Evolutionary conservation across 2,113 vertebrate species (phyloP).

Genomic region (Nyctereutes procyonoides): DNA sequence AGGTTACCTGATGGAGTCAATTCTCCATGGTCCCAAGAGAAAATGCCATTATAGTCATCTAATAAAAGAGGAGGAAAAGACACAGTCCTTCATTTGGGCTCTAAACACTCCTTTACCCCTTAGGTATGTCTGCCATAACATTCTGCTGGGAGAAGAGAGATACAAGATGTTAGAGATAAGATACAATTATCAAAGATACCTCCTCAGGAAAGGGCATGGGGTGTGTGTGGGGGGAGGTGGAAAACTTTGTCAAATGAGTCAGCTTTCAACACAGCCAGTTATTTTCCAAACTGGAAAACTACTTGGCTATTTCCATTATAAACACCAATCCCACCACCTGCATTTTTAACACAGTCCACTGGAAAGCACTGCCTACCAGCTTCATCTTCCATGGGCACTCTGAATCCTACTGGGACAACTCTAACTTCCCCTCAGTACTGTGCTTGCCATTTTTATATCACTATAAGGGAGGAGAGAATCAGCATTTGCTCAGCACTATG

Average conservation of each 20-base stretch:
- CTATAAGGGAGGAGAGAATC: not conserved
- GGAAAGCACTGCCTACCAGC: not conserved
- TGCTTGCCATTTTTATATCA: not conserved
- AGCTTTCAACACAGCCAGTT: constrained; percentile 52
- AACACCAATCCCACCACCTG: constrained; percentile 45
- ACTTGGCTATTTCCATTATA: constrained; percentile 48
- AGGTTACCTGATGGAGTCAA: not conserved
- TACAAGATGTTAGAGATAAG: constrained; percentile 2
- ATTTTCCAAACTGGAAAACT: constrained; percentile 72
- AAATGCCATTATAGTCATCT: not conserved
- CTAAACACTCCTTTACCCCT: not conserved
- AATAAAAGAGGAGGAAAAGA: not conserved
- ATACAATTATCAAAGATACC: not conserved
- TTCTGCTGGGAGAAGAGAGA: not conserved
- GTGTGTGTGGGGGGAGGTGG: no score
- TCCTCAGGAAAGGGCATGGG: not conserved
- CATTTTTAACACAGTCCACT: not conserved
- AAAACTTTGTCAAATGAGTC: constrained; percentile 42
- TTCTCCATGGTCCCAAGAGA: not conserved
- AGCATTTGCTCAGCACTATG: not conserved
- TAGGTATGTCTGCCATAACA: not conserved
- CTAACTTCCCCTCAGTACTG: not conserved
- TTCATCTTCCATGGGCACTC: not conserved
- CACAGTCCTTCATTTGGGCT: not conserved
- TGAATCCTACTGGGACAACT: not conserved